These are phyloP conservation scores for Anthopleura xanthogrammica DNA, from an alignment of 92 coral and sea anemone species.

Conservation along the genomic window DNA sequence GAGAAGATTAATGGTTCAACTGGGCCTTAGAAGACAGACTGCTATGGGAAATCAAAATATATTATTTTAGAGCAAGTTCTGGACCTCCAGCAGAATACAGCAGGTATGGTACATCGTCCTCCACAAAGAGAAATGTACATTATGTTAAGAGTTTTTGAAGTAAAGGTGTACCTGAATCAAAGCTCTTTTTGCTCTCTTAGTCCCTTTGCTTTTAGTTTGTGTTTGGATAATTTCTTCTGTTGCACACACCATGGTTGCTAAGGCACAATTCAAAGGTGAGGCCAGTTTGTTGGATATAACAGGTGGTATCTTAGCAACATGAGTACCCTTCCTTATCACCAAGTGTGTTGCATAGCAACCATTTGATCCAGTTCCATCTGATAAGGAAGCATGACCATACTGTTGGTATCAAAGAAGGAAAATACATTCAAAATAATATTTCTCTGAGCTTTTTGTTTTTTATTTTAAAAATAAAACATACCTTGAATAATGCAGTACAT, in stretches of 20 bases:
- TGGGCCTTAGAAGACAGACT: no score
- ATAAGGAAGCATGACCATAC: slow-evolving; percentile 79
- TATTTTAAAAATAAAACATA: not conserved
- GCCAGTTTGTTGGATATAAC: slow-evolving; percentile 67
- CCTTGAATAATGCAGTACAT: slow-evolving; percentile 92
- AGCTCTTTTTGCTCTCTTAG: slow-evolving; percentile 57
- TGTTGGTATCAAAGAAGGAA: slow-evolving; percentile 6
- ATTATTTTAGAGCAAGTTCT: no score
- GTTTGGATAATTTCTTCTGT: slow-evolving; percentile 51
- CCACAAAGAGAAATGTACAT: no score
- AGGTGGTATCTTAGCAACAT: slow-evolving; percentile 78
- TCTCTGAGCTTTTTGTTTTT: no score
- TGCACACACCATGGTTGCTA: slow-evolving; percentile 94
- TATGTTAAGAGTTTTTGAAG: no score
- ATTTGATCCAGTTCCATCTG: slow-evolving; percentile 77
- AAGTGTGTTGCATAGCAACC: slow-evolving; percentile 94
- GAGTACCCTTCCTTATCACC: slow-evolving; percentile 85
- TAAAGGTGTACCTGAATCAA: slow-evolving; percentile 70
- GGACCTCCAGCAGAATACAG: no score
- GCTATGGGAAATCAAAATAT: no score
- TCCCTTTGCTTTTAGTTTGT: slow-evolving; percentile 5
- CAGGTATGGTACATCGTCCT: no score
- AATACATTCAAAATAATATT: not conserved
- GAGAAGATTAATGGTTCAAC: no score
- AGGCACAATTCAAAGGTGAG: slow-evolving; percentile 91